phyloP scores from a whole-genome alignment of 2,113 vertebrate genomes.

The Phylloscopus trochiloides region DNA sequence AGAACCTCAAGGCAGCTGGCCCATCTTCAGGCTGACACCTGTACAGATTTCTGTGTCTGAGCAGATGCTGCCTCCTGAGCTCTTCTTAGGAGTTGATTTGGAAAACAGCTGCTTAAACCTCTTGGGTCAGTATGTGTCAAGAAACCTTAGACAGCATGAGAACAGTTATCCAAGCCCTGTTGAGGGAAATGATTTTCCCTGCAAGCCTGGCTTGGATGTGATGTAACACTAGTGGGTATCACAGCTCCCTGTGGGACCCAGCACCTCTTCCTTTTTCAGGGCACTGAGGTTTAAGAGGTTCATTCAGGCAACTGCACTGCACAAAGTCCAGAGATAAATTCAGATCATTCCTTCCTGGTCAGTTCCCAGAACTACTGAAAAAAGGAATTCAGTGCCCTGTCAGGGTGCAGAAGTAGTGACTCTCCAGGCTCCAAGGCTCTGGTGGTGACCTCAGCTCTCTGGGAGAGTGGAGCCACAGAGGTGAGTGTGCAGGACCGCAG shows the following conservation, averaged over 20 bases:
- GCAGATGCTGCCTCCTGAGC: background rate
- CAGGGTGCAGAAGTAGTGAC: background rate
- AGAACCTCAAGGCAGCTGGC: background rate
- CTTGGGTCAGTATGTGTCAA: background rate
- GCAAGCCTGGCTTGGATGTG: background rate
- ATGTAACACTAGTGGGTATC: rapidly evolving
- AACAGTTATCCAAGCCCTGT: background rate
- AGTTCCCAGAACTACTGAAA: background rate
- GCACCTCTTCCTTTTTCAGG: background rate
- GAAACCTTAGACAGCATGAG: background rate
- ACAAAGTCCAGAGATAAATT: background rate
- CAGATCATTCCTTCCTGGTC: background rate
- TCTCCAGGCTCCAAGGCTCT: background rate
- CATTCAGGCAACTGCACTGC: background rate
- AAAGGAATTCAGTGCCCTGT: background rate
- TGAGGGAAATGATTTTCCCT: background rate
- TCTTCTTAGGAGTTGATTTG: background rate
- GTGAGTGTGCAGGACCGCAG: background rate
- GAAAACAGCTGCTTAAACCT: background rate
- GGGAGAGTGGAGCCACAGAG: background rate
- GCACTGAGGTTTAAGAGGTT: background rate
- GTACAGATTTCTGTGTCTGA: background rate
- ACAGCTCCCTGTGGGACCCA: background rate
- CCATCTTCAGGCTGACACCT: background rate
- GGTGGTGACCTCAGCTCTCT: background rate